A percentile compares a stretch with the other conserved stretches of the same genome.
These are phyloP conservation scores for Apus apus DNA, from an alignment of 2,113 vertebrate genomes.

Conservation along the genomic window DNA sequence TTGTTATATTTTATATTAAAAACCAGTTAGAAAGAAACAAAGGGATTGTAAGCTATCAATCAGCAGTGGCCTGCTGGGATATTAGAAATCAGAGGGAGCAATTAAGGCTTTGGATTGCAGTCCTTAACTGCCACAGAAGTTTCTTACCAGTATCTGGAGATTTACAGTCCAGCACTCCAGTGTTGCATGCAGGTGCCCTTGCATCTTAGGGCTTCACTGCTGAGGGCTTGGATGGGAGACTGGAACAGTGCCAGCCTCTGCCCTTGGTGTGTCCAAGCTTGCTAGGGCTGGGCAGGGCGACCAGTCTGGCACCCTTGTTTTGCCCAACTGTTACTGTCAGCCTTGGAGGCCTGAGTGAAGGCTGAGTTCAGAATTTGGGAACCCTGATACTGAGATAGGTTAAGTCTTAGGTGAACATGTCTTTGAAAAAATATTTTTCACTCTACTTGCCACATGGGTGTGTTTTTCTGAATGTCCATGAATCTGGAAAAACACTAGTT, in stretches of 20 bases:
- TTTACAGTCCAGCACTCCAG: neutral
- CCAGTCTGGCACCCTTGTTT: neutral
- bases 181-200: neutral
- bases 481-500: neutral
- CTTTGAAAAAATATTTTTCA: neutral
- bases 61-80: neutral
- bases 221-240: neutral
- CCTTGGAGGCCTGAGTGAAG: neutral
- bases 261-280: neutral
- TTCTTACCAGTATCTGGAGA: neutral
- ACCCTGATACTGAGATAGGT: neutral
- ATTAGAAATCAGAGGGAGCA: neutral
- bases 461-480: neutral
- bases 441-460: accelerated
- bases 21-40: neutral
- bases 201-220: accelerated
- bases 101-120: neutral
- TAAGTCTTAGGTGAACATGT: neutral
- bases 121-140: neutral
- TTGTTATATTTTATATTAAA: neutral
- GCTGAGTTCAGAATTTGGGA: neutral
- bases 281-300: neutral
- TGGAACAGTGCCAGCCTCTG: neutral
- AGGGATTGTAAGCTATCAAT: neutral
- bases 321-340: neutral